Evolutionary conservation across 2,797 vertebrate genomes (phyloP).

Genomic region (Lepus oiostolus): DNA sequence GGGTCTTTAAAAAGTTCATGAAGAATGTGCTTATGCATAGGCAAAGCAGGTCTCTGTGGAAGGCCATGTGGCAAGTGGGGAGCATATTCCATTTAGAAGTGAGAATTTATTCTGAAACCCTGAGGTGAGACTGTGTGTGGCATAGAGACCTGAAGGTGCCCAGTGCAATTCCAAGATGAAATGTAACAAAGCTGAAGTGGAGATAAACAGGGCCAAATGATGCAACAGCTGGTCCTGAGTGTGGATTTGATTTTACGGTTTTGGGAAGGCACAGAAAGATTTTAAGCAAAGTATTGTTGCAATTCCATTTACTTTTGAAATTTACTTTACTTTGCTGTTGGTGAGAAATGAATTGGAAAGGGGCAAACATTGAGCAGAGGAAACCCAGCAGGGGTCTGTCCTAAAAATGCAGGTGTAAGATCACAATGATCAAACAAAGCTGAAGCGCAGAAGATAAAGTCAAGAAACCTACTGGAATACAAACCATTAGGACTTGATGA

Average conservation of each 20-base stretch:
- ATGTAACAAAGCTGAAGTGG: neutral
- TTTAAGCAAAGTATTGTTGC: neutral
- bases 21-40: neutral
- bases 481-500: neutral
- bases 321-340: neutral
- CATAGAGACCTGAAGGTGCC: neutral
- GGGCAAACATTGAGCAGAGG: neutral
- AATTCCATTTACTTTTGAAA: constrained; percentile 21
- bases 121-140: neutral
- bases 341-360: neutral
- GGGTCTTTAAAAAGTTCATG: neutral
- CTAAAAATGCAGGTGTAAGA: neutral
- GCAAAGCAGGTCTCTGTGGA: neutral
- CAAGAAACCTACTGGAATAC: neutral
- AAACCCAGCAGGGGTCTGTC: neutral
- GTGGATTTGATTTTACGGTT: neutral
- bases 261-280: neutral
- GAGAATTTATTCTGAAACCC: neutral
- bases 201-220: neutral
- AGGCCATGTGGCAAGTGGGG: neutral
- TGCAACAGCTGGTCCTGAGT: neutral
- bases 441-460: neutral
- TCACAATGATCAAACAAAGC: neutral
- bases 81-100: neutral
- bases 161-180: neutral